Evolutionary conservation across 2,888 invertebrate species (phyloP).

Genomic region (Polydrusus pterygomalis): DNA sequence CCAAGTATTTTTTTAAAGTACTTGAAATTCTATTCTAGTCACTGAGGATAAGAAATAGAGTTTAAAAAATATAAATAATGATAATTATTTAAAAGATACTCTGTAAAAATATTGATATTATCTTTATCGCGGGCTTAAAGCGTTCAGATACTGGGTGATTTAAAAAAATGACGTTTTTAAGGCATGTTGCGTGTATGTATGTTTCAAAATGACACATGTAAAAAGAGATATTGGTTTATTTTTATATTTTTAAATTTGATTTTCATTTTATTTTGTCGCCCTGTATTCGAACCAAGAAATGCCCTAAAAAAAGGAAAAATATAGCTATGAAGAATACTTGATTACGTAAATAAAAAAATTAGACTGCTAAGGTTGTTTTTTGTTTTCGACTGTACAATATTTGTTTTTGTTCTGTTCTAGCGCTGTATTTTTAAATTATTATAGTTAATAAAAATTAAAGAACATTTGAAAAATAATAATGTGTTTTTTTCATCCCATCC

Average conservation of each 20-base stretch:
- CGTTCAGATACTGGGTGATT: constrained; percentile 16
- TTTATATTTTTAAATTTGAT: background rate
- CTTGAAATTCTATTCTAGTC: constrained; percentile 64
- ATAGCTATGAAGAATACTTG: constrained; percentile 52
- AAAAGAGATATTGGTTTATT: background rate
- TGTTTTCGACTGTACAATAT: constrained; percentile 61
- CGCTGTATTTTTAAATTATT: constrained; percentile 68
- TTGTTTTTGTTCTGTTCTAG: constrained; percentile 65
- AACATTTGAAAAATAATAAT: constrained; percentile 44
- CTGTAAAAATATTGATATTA: constrained; percentile 60
- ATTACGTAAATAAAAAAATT: constrained; percentile 56
- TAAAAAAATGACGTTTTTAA: background rate
- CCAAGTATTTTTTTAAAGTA: constrained; percentile 64
- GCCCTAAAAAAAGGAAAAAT: constrained; percentile 31
- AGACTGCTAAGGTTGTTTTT: constrained; percentile 67
- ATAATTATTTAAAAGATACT: constrained; percentile 59
- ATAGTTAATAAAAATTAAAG: constrained; percentile 65
- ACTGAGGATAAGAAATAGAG: constrained; percentile 59
- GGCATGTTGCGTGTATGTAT: background rate
- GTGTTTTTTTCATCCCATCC: constrained; percentile 42
- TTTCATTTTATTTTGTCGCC: background rate
- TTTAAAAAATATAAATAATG: constrained; percentile 53
- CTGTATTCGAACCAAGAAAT: constrained; percentile 3
- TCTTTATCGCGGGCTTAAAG: constrained; percentile 18
- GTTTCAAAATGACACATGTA: background rate